Percentiles rank a stretch among this genome's conserved stretches.
phyloP scores from a whole-genome alignment of 2,797 vertebrate genomes.

The Pyrocephalus nanus region DNA sequence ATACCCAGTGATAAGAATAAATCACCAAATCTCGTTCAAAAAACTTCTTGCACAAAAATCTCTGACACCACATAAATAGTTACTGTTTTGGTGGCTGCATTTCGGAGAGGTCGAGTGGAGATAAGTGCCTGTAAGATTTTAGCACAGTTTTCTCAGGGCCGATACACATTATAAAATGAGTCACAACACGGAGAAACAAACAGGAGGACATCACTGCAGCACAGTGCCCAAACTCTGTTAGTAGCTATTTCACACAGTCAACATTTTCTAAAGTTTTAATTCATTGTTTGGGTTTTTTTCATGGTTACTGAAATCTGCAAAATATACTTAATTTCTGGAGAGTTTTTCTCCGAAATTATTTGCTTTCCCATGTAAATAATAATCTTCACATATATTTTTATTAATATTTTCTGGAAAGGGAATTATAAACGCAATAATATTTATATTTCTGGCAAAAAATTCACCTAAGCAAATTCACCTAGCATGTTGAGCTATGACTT shows the following conservation, averaged over 20 bases:
- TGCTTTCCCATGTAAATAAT: background rate
- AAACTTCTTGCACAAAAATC: background rate
- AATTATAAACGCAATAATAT: background rate
- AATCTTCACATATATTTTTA: background rate
- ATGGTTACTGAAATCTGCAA: background rate
- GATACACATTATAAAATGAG: background rate
- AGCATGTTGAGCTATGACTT: background rate
- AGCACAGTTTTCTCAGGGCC: background rate
- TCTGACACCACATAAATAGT: background rate
- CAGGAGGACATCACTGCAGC: background rate
- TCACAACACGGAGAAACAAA: background rate
- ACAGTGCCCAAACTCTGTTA: background rate
- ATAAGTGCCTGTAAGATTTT: background rate
- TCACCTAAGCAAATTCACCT: background rate
- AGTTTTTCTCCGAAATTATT: background rate
- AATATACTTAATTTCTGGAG: background rate
- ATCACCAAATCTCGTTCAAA: background rate
- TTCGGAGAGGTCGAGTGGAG: background rate
- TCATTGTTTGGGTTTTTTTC: rapidly evolving
- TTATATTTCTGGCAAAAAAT: background rate
- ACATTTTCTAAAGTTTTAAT: background rate
- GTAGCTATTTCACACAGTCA: background rate
- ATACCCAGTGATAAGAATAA: background rate
- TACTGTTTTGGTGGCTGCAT: background rate
- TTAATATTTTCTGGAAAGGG: background rate